Base-by-base conservation (phyloP, 2,888 invertebrate species). In the Acrobasis consociella region DNA sequence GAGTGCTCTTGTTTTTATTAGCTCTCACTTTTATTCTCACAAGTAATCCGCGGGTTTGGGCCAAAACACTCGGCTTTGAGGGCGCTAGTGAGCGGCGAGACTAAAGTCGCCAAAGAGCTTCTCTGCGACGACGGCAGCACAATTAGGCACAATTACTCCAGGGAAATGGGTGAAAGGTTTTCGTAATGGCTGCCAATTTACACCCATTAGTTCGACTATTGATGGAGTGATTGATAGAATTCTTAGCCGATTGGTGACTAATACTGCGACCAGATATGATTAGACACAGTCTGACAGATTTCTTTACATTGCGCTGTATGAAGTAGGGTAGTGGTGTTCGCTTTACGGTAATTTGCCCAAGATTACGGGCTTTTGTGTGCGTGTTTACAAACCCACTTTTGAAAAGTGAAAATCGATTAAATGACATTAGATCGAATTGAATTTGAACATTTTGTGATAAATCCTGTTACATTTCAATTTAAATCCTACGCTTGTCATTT, bases 111-210 rank as follows among this genome's bases (percentile, higher is more conserved):
- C 69, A 72, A 68, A 72, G 73, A n/a, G 73, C 22, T 42, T 46
- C 42, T 73, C 69, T 67, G 67, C 71, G 70, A 67, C 71, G 65
- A 65, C 58, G 64, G 49, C 67, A 65, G 64, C 73, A 73, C 75
- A 75, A 78, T 80, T 77, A 73, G 68, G 52, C 66, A 69, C 69
- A 72, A 73, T 72, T 73, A 73, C 49, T 49, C 9, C 69, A 74
- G 66, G 72, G 73, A 82, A 86, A 77, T 82, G 76, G 81, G 86
- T 85, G 88, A 89, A 87, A 87, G 85, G 80, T 80, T 72, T 72
- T 65, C 73, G 69, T 83, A 85, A 85, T 83, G 75, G 78, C 67
- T 71, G 67, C 70, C 82, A 83, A 85, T 86, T 85, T 80, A 74
- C 74, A 76, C 70, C 77, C 77, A 86, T 82, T 87, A 82, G 76